Conservation (phyloP, 2,113 vertebrate genomes). For the Crotalus tigris region DNA sequence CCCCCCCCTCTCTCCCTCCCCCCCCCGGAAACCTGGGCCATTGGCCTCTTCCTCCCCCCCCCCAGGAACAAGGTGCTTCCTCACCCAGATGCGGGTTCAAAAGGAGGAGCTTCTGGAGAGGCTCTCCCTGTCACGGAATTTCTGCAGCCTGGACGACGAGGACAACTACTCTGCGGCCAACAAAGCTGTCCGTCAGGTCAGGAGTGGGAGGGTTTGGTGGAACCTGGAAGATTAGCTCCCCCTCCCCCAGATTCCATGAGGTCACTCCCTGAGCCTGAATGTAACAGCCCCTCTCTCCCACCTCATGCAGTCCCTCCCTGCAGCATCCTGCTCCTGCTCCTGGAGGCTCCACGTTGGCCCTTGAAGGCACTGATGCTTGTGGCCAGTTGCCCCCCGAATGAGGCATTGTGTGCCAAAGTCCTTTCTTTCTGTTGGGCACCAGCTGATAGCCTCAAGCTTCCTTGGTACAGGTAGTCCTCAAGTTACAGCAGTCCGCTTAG, state of each 20-base stretch:
- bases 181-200: conserved; percentile 87
- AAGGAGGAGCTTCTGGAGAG: conserved; percentile 90
- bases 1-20: not conserved
- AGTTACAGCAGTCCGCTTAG: no score
- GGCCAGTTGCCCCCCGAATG: not conserved
- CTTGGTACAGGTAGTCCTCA: no score
- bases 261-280: not conserved
- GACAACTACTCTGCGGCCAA: conserved; percentile 86
- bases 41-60: conserved; percentile 19
- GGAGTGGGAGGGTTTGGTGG: not conserved
- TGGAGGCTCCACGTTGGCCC: not conserved
- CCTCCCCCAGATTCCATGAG: not conserved
- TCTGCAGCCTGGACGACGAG: conserved; percentile 90
- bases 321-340: no score
- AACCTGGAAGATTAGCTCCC: not conserved
- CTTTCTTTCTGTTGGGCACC: not conserved
- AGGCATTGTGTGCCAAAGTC: not conserved
- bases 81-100: conserved; percentile 88
- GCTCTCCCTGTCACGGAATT: conserved; percentile 88
- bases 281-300: not conserved
- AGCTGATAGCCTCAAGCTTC: no score
- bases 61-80: conserved; percentile 86
- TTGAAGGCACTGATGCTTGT: not conserved
- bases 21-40: not conserved
- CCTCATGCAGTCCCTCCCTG: no score